Percentiles rank a stretch among this genome's conserved stretches.
These are phyloP conservation scores for Argyrosomus japonicus DNA, from an alignment of 2,113 vertebrate genomes.

Conservation along the genomic window DNA sequence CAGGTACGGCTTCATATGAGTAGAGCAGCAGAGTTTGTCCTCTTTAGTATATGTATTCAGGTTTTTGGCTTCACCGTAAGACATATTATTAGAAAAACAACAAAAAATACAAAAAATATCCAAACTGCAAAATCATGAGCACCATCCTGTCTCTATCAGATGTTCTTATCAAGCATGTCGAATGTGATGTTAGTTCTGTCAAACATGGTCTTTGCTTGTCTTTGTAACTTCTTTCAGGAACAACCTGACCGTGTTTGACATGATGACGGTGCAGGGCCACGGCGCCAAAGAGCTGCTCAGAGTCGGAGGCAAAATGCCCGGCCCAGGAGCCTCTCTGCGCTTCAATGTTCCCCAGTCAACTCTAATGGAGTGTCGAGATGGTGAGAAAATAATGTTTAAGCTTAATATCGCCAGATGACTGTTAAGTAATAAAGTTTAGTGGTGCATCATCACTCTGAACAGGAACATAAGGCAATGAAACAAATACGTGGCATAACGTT, in stretches of 20 bases:
- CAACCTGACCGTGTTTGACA: conserved; percentile 94
- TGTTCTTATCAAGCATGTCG: not conserved
- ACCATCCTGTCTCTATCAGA: too few relatives aligned
- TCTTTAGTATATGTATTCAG: not conserved
- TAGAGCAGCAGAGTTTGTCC: not conserved
- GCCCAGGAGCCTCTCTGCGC: conserved; percentile 90
- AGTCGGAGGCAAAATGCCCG: conserved; percentile 93
- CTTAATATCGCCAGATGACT: not conserved
- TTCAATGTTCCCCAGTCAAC: conserved; percentile 98
- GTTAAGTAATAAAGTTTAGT: not conserved
- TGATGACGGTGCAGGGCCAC: conserved; percentile 90
- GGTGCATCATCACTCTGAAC: not conserved
- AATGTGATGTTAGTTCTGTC: not conserved
- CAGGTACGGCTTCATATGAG: conserved; percentile 81
- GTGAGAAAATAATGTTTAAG: conserved; percentile 83
- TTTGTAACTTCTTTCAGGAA: conserved; percentile 84
- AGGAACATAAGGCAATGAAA: not conserved
- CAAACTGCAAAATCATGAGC: too few relatives aligned
- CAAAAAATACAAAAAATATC: too few relatives aligned
- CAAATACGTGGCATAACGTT: not conserved
- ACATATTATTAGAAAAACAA: not conserved
- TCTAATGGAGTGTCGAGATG: conserved; percentile 95
- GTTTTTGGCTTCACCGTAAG: not conserved
- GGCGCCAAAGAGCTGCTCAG: conserved; percentile 94
- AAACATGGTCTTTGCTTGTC: not conserved